Base-by-base conservation (phyloP, 2,888 invertebrate genomes). In the Marasmarcha lunaedactyla region DNA sequence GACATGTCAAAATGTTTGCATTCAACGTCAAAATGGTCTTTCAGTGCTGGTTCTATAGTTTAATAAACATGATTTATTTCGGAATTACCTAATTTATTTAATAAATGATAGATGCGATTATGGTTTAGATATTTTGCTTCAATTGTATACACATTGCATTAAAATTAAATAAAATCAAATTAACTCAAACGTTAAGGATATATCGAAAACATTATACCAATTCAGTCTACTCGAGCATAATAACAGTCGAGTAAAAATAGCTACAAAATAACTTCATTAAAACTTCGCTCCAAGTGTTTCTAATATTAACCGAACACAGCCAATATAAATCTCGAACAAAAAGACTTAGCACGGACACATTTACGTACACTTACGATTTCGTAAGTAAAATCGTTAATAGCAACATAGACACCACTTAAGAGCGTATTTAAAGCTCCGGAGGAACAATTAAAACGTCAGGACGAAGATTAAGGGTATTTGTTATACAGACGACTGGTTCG, bases 301-400 rank as follows among this genome's bases (percentile, higher is more conserved):
- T 20, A 20, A 5, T 20, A 20, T 20, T 20, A 20, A 3, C 20
- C 3, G 20, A 20, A 20, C 7, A 20, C 3, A 20, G 20, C 20
- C 20, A 30, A 6, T 30, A 30, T 59, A 59, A 59, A 59, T 59
- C 59, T 58, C 47, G 39, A 39, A 40, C 45, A 43, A 44, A 50
- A 46, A 52, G 55, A 54, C 55, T 54, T 52, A 54, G 43, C 49
- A 47, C 47, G 50, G 59, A 57, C 59, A 55, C 50, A 52, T 55
- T 53, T 50, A 56, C 53, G 15, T 33, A 51, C 46, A 51, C 50
- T 48, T 47, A 45, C 51, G 43, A 48, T 46, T 37, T 42, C 40
- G 44, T 44, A 25, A 45, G 54, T 54, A 52, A 52, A 62, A 68
- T 68, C 71, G 62, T 72, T 72, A 70, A 73, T 74, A 71, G 70